Percentiles rank a stretch among this genome's conserved stretches.
These are phyloP conservation scores for Drosophila anomalata DNA, from an alignment of 2,888 invertebrate genomes.

Conservation along the genomic window DNA sequence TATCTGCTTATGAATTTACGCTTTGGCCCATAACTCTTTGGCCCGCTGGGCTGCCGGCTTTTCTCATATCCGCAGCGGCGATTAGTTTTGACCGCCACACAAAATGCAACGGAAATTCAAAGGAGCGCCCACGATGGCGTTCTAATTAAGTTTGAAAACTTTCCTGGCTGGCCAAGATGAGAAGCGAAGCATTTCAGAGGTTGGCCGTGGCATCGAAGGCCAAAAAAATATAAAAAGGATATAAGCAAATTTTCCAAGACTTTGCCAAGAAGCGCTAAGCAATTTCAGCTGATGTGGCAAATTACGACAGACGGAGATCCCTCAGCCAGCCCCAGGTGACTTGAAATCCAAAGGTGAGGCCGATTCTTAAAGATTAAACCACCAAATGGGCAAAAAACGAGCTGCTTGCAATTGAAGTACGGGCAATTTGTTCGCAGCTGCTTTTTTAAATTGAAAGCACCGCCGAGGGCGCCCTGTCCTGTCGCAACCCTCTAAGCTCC, in stretches of 20 bases:
- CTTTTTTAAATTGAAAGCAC: slow-evolving; percentile 59
- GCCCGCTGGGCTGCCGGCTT: slow-evolving; percentile 32
- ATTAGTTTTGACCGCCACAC: slow-evolving; percentile 60
- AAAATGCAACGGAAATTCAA: slow-evolving; percentile 73
- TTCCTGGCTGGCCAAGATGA: slow-evolving; percentile 27
- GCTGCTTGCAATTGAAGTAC: slow-evolving; percentile 46
- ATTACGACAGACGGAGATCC: slow-evolving; percentile 26
- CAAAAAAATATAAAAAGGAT: slow-evolving; percentile 38
- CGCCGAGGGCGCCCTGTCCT: slow-evolving; percentile 9
- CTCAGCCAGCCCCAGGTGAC: slow-evolving; percentile 31
- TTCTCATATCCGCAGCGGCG: slow-evolving; percentile 80
- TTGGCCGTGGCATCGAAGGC: slow-evolving; percentile 3
- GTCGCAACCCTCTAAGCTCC: slow-evolving; percentile 25
- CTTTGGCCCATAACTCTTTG: slow-evolving; percentile 52
- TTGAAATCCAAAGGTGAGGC: slow-evolving; percentile 2
- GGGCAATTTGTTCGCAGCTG: slow-evolving; percentile 39
- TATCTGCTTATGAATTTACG: slow-evolving; percentile 72
- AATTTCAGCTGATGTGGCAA: slow-evolving; percentile 28
- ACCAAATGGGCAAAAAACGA: slow-evolving; percentile 49
- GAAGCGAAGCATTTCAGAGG: slow-evolving; percentile 4
- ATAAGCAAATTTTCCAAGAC: slow-evolving; percentile 31
- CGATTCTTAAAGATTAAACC: slow-evolving; percentile 2
- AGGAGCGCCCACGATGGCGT: slow-evolving; percentile 36
- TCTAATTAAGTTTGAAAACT: slow-evolving; percentile 69
- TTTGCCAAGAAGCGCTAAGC: slow-evolving; percentile 23